Percentiles rank a stretch among this genome's conserved stretches.
Conservation (phyloP, 2,797 vertebrate genomes). For the Ibycter americanus region DNA sequence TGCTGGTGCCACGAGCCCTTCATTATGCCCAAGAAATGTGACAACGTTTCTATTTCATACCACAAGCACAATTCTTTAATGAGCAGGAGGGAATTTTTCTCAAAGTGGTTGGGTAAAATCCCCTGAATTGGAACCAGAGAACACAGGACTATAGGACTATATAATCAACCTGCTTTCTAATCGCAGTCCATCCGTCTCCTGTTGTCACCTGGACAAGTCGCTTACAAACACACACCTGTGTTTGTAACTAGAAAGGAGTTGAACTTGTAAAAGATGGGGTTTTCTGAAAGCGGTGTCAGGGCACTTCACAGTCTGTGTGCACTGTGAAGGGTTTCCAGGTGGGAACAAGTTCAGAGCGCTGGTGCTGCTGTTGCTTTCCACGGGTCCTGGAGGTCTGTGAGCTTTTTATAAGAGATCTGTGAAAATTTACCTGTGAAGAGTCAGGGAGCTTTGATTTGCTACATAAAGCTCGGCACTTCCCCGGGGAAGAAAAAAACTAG, state of each 20-base stretch:
- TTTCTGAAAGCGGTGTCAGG: background rate
- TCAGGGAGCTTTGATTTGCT: background rate
- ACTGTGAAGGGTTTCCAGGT: background rate
- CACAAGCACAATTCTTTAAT: background rate
- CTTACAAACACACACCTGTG: background rate
- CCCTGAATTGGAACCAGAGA: background rate
- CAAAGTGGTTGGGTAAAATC: background rate
- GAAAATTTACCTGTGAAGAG: background rate
- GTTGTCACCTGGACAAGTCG: background rate
- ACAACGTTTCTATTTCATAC: background rate
- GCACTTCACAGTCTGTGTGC: background rate
- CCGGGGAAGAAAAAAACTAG: background rate
- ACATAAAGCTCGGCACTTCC: background rate
- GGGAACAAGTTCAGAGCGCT: background rate
- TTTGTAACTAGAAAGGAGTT: background rate
- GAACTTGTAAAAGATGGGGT: background rate
- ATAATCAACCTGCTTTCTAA: background rate
- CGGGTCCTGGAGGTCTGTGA: background rate
- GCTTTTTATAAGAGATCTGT: background rate
- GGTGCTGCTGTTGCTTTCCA: background rate
- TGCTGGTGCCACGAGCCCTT: slow-evolving; percentile 35
- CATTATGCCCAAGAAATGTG: background rate
- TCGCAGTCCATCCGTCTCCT: background rate
- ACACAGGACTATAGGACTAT: background rate
- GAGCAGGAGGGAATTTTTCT: background rate